Base-by-base conservation (phyloP, 2,888 invertebrate species). In the Drosophila lutescens region DNA sequence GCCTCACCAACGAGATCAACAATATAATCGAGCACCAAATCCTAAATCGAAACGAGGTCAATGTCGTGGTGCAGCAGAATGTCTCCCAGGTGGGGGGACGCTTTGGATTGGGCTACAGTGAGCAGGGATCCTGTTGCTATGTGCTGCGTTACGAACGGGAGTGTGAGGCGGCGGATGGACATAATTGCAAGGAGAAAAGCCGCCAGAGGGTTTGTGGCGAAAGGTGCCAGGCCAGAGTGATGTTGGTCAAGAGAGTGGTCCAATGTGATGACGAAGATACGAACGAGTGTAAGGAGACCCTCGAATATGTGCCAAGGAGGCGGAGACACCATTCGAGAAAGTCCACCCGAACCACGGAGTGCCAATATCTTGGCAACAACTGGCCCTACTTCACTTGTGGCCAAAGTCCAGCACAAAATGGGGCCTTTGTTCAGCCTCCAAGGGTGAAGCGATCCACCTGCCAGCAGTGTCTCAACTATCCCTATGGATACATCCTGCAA, bases 111-210 rank as follows among this genome's bases (percentile, higher is more conserved):
- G 92, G 92, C 4, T 90, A 89, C 61, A 89, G 72, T 13, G 88
- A 91, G 43, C 74, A 77, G 6, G 91, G 92, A 12, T 77, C 91
- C 13, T 92, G 92, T 61, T 92, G 92, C 62, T 76, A 81, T 60
- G 80, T 90, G 41, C 78, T 91, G 38, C 81, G 85, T 0, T 65
- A 79, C 4, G 68, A 71, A 13, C 76, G 74, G 1, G 81, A 86
- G 17, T 90, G 90, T 50, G 77, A 81, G 23, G 41, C 50, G 30
- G 60, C 71, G 41, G 34, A 6, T 5, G 34, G 34, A 0, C 77
- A 59, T 2, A n/a, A 74, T 30, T 91, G 91, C 61, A 60, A 61
- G 32, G 80, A 79, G 34, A 85, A 76, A 10, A 88, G 86, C 40
- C 88, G 87, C 0, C 81, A 82, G 38, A 85, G 89, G 1, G 89